phyloP scores from a whole-genome alignment of 2,797 vertebrate species.

The Siniperca obscura region DNA sequence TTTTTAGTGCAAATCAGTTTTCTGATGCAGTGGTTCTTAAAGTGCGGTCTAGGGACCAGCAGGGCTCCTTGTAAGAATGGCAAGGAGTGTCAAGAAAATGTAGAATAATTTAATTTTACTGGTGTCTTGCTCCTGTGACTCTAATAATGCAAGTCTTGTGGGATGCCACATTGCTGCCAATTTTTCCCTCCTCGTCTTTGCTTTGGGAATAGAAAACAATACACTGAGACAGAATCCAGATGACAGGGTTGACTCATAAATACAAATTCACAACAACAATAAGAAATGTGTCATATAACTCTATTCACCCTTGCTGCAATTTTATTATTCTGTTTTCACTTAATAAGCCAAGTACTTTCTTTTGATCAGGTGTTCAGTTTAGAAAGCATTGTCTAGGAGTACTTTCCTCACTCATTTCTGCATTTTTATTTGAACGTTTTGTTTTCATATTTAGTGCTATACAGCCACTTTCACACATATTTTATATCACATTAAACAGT shows the following conservation, averaged over 20 bases:
- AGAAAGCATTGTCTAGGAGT: background rate
- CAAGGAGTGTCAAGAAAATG: background rate
- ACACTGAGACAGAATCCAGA: background rate
- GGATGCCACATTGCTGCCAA: constrained; percentile 19
- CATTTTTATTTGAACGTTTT: background rate
- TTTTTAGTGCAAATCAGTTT: background rate
- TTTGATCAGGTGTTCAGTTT: background rate
- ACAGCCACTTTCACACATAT: background rate
- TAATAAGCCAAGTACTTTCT: background rate
- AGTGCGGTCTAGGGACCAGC: background rate
- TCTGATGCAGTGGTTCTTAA: background rate
- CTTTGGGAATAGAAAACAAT: background rate
- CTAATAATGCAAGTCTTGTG: constrained; percentile 18
- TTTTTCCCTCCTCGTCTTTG: background rate
- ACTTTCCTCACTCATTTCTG: background rate
- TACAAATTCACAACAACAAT: background rate
- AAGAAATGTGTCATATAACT: background rate
- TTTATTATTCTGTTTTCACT: background rate
- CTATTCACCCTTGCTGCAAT: background rate
- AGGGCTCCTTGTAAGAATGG: background rate
- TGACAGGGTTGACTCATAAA: background rate
- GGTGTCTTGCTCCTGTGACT: constrained; percentile 13
- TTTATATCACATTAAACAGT: background rate
- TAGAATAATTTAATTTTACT: constrained; percentile 13
- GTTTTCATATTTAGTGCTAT: background rate